Conservation (phyloP, 2,797 vertebrate genomes). For the Gephyroberyx darwinii region DNA sequence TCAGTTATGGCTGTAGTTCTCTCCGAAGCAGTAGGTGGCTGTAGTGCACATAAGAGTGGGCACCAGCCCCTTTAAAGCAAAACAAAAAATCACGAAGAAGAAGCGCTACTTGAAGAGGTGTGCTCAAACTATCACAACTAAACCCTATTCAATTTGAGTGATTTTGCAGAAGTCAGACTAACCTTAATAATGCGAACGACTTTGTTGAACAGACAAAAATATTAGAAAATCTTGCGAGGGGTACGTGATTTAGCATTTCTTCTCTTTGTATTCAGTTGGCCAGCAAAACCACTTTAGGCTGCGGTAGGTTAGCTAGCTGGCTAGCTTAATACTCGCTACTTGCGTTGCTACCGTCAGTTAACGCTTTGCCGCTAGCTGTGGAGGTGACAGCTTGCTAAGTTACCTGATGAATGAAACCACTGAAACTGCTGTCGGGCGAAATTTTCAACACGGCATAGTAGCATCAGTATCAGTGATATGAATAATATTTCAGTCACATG, state of each 20-base stretch:
- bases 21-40: slow-evolving; percentile 39
- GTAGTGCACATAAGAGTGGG: rapidly evolving
- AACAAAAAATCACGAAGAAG: slow-evolving; percentile 6
- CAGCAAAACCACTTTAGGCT: slow-evolving; percentile 13
- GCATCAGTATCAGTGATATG: rapidly evolving
- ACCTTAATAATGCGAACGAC: slow-evolving; percentile 75
- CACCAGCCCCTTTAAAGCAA: background rate
- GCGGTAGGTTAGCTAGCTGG: slow-evolving; percentile 52
- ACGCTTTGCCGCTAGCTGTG: background rate
- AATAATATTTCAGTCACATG: background rate
- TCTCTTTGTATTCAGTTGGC: slow-evolving; percentile 10
- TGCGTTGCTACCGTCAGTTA: slow-evolving; percentile 39
- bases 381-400: slow-evolving; percentile 70
- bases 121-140: slow-evolving; percentile 73
- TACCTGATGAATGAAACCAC: slow-evolving; percentile 47
- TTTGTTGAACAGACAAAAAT: slow-evolving; percentile 58
- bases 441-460: rapidly evolving
- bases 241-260: slow-evolving; percentile 66
- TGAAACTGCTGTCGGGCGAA: background rate
- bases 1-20: no score
- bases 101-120: slow-evolving; percentile 56
- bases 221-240: slow-evolving; percentile 72
- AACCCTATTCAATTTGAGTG: slow-evolving; percentile 55
- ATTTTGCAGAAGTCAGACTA: slow-evolving; percentile 56
- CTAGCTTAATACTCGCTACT: slow-evolving; percentile 41